Evolutionary conservation across 2,113 vertebrate species (phyloP), one percentile per base, ranked within the genome.

Genomic region (Oryzias celebensis): DNA sequence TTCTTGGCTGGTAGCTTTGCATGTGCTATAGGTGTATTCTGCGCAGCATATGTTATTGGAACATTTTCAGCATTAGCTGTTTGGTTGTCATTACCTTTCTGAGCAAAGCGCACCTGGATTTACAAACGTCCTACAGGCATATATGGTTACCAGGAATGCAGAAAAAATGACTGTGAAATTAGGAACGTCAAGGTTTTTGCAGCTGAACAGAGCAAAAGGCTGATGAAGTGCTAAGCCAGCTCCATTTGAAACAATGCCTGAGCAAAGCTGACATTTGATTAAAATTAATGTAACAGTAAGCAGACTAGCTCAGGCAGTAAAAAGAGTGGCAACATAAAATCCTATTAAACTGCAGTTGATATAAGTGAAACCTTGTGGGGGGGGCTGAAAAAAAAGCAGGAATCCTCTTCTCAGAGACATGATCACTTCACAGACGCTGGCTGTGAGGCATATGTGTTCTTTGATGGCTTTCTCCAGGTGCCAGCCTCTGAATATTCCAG

Each of bases 401-500:
- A 56, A 50, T 65, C n/a, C 28, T 17, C 36, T 51, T 44, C 28
- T 69, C 50, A 69, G 13, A n/a, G 16, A 36, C 36, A 36, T 36
- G 36, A 59, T 50, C 59, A 71, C 58, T 42, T 62, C 24, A 61
- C 20, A 47, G 53, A 46, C 43, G 53, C 41, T 52, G 20, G 59
- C 22, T 58, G 31, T 17, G 58, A 31, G 36, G 53, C 20, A 4
- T 60, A 58, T 65, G 49, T 50, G 44, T 70, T 73, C 26, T 47
- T 50, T 58, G 18, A 58, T 65, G n/a, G n/a, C 49, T 59, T 58
- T 52, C 22, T 56, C 58, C 4, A 7, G 24, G 44, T 17, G 8
- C 13, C 48, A 18, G 41, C 23, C 41, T 41, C n/a, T 4, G 51
- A 36, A 51, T 68, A 67, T 68, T 65, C 28, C 41, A 42, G 18